Base-by-base conservation (phyloP, 2,113 vertebrate species). In the Haliaeetus leucogaster region DNA sequence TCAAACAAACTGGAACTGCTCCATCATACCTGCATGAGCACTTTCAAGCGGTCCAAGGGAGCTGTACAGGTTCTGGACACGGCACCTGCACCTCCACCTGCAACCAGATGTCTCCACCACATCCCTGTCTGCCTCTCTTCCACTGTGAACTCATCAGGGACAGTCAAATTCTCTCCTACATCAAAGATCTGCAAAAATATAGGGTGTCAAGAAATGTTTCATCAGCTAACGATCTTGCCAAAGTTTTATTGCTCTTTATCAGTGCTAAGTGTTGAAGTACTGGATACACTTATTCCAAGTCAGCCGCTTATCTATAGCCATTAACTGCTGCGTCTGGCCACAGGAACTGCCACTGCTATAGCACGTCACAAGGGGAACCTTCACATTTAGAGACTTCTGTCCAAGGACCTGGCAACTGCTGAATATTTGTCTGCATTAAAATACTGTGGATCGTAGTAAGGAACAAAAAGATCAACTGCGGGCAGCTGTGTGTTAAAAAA, bases 91-190 rank as follows among this genome's bases (percentile, higher is more conserved):
- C 98, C 99, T 19, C 99, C 99, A 92, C 99, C 99, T 3, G 99
- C 99, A 90, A 99, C 99, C 42, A 99, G 98, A 88, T 99, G 99
- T 56, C 99, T 98, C 99, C 99, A 99, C 99, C 98, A 99, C 99
- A 99, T 99, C 36, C 99, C 99, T 0, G 99, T 99, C 94, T 99
- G 98, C 89, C 98, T 99, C 97, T 99, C 99, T 70, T 99, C 99
- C 72, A 99, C 99, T 0, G 99, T 99, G 97, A 99, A 99, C 95
- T 99, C 99, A 86, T 99, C 99, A 0, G 99, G 99, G 7, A 99
- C 99, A 0, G 98, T 97, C 96, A 99, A 96, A 93, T 99, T 99
- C 97, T 99, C 99, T 9, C 99, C 99, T 10, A 99, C 99, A 45
- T 99, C 99, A 45, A 99, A 99, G 96, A 99, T 99, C 99, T 99